Conservation (phyloP, 1,140 invertebrate genomes). For the Psix sp. region DNA sequence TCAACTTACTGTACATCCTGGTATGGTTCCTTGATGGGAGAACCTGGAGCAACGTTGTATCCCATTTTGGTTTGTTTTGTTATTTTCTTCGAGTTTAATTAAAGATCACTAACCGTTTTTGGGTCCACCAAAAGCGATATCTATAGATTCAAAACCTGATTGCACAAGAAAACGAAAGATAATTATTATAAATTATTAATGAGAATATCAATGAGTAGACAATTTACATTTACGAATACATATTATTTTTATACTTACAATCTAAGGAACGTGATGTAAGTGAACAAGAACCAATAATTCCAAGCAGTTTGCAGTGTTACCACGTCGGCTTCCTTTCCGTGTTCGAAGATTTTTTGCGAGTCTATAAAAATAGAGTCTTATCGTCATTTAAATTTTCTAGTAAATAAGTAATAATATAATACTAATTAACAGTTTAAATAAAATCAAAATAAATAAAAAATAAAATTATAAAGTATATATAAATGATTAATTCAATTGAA, state of each 20-base stretch:
- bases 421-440: too few relatives aligned
- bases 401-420: too few relatives aligned
- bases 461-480: too few relatives aligned
- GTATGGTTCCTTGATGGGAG: constrained; percentile 63
- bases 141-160: constrained; percentile 34
- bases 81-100: constrained; percentile 11
- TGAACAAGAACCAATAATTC: constrained; percentile 87
- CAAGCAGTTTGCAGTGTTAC: constrained; percentile 86
- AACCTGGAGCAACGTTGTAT: constrained; percentile 64
- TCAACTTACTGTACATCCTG: constrained; percentile 66
- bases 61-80: constrained; percentile 13
- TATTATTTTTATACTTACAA: constrained; percentile 62
- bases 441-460: too few relatives aligned
- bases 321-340: constrained; percentile 84
- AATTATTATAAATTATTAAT: constrained; percentile 38
- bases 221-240: constrained; percentile 15
- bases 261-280: constrained; percentile 88
- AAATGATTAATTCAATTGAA: too few relatives aligned
- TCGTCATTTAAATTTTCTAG: not conserved
- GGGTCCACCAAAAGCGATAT: constrained; percentile 47
- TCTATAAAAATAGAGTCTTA: constrained; percentile 73
- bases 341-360: constrained; percentile 85
- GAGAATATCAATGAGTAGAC: not conserved
- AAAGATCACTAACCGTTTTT: constrained; percentile 16
- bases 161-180: constrained; percentile 20